Evolutionary conservation across 2,113 vertebrate species (phyloP).

Genomic region (Cynoglossus semilaevis): DNA sequence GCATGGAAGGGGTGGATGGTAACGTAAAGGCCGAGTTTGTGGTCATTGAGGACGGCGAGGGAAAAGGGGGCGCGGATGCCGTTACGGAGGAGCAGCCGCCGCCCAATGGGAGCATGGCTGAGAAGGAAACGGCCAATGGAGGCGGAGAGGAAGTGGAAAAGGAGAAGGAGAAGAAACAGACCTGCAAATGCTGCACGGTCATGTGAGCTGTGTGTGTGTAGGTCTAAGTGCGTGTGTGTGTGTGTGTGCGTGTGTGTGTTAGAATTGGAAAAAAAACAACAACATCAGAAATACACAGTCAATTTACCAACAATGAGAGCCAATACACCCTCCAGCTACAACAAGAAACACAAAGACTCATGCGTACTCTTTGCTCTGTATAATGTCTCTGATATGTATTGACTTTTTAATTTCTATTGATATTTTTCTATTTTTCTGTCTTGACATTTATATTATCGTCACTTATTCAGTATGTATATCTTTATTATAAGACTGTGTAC

Average conservation of each 20-base stretch:
- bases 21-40: slow-evolving; percentile 93
- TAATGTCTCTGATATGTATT: slow-evolving; percentile 76
- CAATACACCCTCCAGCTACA: slow-evolving; percentile 56
- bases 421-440: slow-evolving; percentile 83
- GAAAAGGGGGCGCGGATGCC: slow-evolving; percentile 72
- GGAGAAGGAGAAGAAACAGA: slow-evolving; percentile 84
- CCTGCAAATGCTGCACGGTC: slow-evolving; percentile 91
- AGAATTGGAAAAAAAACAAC: slow-evolving; percentile 42
- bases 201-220: slow-evolving; percentile 80
- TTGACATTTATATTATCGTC: slow-evolving; percentile 79
- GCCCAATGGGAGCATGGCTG: slow-evolving; percentile 83
- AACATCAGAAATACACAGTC: slow-evolving; percentile 53
- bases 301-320: slow-evolving; percentile 61
- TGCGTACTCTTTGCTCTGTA: slow-evolving; percentile 61
- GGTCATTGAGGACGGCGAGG: slow-evolving; percentile 87
- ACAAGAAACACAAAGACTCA: slow-evolving; percentile 68
- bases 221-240: slow-evolving; percentile 12
- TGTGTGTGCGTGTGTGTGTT: slow-evolving; percentile 35
- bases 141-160: slow-evolving; percentile 73
- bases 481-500: slow-evolving; percentile 77
- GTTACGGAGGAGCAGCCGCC: slow-evolving; percentile 73
- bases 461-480: slow-evolving; percentile 77
- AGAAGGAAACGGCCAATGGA: slow-evolving; percentile 81
- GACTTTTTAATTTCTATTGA: slow-evolving; percentile 78
- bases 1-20: slow-evolving; percentile 79